A percentile compares a stretch with the other conserved stretches of the same genome.
phyloP scores from a whole-genome alignment of 2,113 vertebrate genomes.

The Scytalopus superciliaris region DNA sequence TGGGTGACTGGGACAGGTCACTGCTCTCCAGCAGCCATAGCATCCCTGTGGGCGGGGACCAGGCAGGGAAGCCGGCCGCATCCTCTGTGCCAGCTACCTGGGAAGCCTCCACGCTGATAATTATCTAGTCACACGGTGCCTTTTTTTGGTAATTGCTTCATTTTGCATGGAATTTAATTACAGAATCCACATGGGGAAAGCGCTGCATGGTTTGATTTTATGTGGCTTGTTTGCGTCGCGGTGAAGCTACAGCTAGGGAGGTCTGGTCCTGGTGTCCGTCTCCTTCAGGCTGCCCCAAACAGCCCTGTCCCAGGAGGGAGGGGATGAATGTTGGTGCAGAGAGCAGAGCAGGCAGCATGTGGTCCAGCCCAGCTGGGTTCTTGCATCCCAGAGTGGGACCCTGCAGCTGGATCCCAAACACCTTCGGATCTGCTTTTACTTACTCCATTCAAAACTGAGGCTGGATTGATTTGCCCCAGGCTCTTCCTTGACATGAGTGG shows the following conservation, averaged over 20 bases:
- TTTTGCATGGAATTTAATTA: constrained; percentile 44
- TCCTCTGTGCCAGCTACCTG: not conserved
- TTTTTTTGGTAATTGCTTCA: not conserved
- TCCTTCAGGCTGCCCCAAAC: not conserved
- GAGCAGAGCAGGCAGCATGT: accelerated
- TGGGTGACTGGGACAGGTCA: not conserved
- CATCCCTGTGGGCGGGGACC: not conserved
- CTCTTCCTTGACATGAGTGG: not conserved
- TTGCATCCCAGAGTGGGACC: not conserved
- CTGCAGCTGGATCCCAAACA: not conserved
- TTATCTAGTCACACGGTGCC: not conserved
- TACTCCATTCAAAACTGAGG: accelerated
- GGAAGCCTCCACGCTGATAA: not conserved
- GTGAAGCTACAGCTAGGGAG: not conserved
- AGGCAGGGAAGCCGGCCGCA: not conserved
- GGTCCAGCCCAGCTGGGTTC: not conserved
- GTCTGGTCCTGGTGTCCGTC: accelerated
- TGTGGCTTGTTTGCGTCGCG: accelerated
- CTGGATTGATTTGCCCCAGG: not conserved
- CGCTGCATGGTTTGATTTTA: accelerated
- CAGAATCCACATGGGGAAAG: not conserved
- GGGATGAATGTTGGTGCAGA: accelerated
- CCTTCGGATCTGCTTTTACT: not conserved
- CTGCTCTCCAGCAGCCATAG: not conserved
- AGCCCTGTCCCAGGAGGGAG: not conserved